Base-by-base conservation (phyloP, 2,797 vertebrate genomes). In the Podarcis siculus region DNA sequence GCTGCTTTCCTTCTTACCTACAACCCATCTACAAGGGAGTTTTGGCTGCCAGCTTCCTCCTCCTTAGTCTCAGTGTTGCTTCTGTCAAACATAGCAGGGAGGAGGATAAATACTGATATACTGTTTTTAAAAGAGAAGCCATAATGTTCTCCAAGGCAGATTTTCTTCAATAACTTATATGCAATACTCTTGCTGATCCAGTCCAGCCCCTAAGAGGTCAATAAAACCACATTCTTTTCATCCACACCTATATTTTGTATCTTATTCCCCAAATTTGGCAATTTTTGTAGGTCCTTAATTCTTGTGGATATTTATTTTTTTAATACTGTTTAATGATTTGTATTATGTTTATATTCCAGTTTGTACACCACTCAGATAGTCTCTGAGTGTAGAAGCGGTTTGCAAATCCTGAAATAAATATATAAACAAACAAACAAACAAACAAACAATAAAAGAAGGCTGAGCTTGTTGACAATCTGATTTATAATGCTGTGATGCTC, bases 111-210 rank as follows among this genome's bases (percentile, higher is more conserved):
- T 25, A 0, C 1, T 35, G 30, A 3, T 71, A 39, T 71, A 19
- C 15, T 25, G 21, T 45, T 37, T 78, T 72, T 32, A 30, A 69
- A 69, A 84, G 32, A 12, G 42, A 82, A 69, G 77, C 1, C 17
- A 27, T 8, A 19, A 3, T 37, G n/a, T 21, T 73, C 49, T 21
- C 55, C 66, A 32, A 72, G 19, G 8, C 21, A 64, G 17, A 42
- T 32, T 73, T 83, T 77, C 61, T 66, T 85, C 19, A 77, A 55
- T 86, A 69, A 78, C 78, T 90, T 25, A 42, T 80, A 2, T 15
- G 8, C 32, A 79, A 39, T 76, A 71, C 27, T 83, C 6, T 5
- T 37, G 37, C 5, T 39, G 8, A 83, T 83, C 30, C 1, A 85
- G 42, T 3, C 27, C 49, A 85, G 37, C 21, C 32, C 42, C 25